Percentiles rank a stretch among this genome's conserved stretches.
Evolutionary conservation across 2,113 vertebrate species (phyloP).

Genomic region (Dromiciops gliroides): DNA sequence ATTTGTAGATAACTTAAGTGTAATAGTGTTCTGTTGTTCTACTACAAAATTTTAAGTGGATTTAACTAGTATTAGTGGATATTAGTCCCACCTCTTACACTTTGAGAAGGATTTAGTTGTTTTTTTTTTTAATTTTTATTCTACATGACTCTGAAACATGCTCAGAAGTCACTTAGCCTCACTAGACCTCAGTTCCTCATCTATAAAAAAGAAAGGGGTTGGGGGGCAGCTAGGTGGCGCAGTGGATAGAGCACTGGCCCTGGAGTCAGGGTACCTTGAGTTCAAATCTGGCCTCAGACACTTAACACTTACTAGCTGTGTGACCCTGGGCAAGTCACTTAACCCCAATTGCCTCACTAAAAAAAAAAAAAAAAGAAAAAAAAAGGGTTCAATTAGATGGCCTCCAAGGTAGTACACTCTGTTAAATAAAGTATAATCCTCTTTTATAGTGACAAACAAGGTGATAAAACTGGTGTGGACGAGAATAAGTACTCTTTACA

Average conservation of each 20-base stretch:
- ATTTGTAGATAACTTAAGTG: constrained; percentile 15
- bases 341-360: no score
- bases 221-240: no score
- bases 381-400: not conserved
- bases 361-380: no score
- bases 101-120: not conserved
- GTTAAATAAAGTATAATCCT: constrained; percentile 8
- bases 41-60: not conserved
- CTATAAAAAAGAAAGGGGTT: no score
- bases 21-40: not conserved
- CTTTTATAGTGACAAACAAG: not conserved
- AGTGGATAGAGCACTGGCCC: no score
- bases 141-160: not conserved
- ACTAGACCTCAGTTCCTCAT: no score
- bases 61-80: not conserved
- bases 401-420: not conserved
- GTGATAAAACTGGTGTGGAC: not conserved
- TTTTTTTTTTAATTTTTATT: not conserved
- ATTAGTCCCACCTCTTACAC: not conserved
- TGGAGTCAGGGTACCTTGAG: no score
- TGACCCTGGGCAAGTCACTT: no score
- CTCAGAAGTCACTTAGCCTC: not conserved
- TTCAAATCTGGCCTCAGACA: no score
- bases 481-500: not conserved
- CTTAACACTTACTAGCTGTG: no score